These are phyloP conservation scores for Globodera ellingtonae DNA, from an alignment of 1,140 invertebrate species.

Conservation along the genomic window DNA sequence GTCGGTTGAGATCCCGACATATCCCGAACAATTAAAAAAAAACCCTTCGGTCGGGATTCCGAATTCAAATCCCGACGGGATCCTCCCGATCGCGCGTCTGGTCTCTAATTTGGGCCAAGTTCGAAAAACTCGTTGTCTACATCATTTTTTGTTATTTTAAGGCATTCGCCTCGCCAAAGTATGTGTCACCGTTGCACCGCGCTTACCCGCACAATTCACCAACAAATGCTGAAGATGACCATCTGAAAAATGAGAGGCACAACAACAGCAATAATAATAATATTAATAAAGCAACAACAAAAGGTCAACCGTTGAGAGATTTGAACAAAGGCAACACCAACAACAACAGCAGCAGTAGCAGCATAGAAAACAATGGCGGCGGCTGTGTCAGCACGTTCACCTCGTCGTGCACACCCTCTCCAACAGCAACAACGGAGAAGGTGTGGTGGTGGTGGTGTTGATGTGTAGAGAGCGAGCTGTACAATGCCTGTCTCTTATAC, in stretches of 20 bases:
- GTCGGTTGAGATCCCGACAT: too few species aligned
- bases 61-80: too few species aligned
- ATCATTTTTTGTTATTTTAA: background rate
- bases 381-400: background rate
- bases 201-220: background rate
- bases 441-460: too few species aligned
- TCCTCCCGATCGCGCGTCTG: background rate
- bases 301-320: too few species aligned
- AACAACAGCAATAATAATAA: background rate
- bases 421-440: background rate
- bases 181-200: conserved; percentile 12
- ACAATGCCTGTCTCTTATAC: too few species aligned
- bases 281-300: background rate
- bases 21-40: too few species aligned
- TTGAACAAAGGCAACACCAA: background rate
- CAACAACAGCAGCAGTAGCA: background rate
- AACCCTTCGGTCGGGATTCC: background rate
- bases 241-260: background rate
- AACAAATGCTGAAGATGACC: background rate
- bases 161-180: background rate
- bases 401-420: background rate
- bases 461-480: too few species aligned
- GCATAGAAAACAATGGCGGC: background rate
- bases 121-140: too few species aligned
- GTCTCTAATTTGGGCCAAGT: too few species aligned